These are phyloP conservation scores for Bugulina stolonifera DNA, from an alignment of 2,888 invertebrate genomes.

Conservation along the genomic window DNA sequence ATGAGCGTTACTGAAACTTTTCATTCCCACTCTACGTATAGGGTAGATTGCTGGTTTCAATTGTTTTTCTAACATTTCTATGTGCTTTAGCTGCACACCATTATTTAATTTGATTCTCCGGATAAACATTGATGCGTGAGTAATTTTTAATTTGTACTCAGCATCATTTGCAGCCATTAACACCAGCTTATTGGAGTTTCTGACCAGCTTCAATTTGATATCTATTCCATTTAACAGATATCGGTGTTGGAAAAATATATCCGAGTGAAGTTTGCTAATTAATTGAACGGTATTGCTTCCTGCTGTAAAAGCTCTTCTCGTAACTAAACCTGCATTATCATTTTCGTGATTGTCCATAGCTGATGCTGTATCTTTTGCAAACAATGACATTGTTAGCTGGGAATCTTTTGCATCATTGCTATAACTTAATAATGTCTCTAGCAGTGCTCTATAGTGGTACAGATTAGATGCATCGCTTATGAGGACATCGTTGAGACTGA, in stretches of 20 bases:
- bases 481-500: slow-evolving; percentile 29
- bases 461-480: slow-evolving; percentile 29
- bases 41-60: background rate
- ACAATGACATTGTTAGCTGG: background rate
- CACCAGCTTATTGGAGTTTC: background rate
- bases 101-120: background rate
- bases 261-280: slow-evolving; percentile 11
- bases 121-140: background rate
- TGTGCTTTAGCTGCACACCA: background rate
- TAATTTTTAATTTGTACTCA: background rate
- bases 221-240: background rate
- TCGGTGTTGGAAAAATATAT: background rate
- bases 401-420: slow-evolving; percentile 28
- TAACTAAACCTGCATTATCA: slow-evolving; percentile 26
- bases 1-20: background rate
- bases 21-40: background rate
- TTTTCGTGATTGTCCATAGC: slow-evolving; percentile 17
- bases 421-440: slow-evolving; percentile 29
- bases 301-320: slow-evolving; percentile 23
- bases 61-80: background rate
- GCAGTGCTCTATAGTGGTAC: slow-evolving; percentile 30
- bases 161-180: background rate
- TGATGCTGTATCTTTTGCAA: slow-evolving; percentile 1
- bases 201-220: background rate
- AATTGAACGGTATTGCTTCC: slow-evolving; percentile 8